Evolutionary conservation across 2,888 invertebrate species (phyloP), one percentile per base, ranked within the genome.

Genomic region (Cosmorhoe ocellata): DNA sequence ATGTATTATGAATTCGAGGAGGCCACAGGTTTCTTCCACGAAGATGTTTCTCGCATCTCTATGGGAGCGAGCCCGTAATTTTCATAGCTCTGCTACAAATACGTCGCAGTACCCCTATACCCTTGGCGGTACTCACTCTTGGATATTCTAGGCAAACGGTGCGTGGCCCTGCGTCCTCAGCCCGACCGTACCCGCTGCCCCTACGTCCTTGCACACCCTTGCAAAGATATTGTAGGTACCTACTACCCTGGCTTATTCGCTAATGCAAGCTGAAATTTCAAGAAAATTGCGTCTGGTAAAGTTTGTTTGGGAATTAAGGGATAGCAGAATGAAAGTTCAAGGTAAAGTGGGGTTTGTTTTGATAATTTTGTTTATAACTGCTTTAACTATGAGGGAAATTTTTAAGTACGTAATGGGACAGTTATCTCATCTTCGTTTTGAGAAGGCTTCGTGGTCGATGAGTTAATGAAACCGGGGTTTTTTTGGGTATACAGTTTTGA

Each of bases 161-260:
- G 71, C 74, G 71, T 77, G 72, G 69, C 75, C 81, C 63, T 63
- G 51, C 75, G 78, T 69, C 79, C 78, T 70, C 62, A 52, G 58
- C 64, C 60, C 66, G 78, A 75, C 82, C 84, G 78, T 63, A 64
- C 71, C 72, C 74, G 39, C 40, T 66, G 82, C 76, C 81, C 81
- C 71, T 65, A 59, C 78, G 81, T 69, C 84, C 82, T 83, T 82
- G 79, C 76, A 72, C 78, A 80, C 82, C 78, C 76, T 77, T 56
- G 51, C 61, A 68, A 54, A 47, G 58, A 42, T 50, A 47, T 48
- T 44, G 50, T 57, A n/a, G n/a, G n/a, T n/a, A n/a, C n/a, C n/a
- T n/a, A n/a, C n/a, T n/a, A 63, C 62, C 31, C 45, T 41, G 28
- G 32, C 4, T 69, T 63, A 58, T 26, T 39, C 39, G 27, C 26